Evolutionary conservation across 1,140 invertebrate genomes (phyloP), one percentile per base, ranked within the genome.

Genomic region (Trachelipus rathkii): DNA sequence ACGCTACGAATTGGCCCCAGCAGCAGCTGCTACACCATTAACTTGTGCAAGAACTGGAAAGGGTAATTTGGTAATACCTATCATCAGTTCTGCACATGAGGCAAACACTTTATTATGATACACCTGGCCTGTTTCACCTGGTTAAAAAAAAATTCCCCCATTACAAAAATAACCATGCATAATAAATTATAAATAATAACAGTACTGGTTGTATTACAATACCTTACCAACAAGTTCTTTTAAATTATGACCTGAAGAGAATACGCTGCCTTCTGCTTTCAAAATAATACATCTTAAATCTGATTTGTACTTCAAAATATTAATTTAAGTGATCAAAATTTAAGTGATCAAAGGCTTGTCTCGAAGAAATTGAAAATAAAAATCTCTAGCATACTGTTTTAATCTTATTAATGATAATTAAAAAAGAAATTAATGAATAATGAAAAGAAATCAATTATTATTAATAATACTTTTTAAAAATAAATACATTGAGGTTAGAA

Each of bases 1-100:
- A 91, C 0, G 94, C 92, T 0, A 96, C 93, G n/a, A 99, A 85
- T 85, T 99, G 97, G 84, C 94, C 3, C 97, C 97, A 15, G 96
- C 96, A 46, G 97, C 97, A 46, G 95, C 92, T 9, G 95, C 96
- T 80, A 96, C 85, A 7, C 96, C 95, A 87, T 95, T 90, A 0
- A 96, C 92, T 83, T 78, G 76, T 10, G 87, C 87, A 72, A 89
- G 86, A 0, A 88, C 86, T 53, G 87, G 87, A 15, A 87, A 84
- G n/a, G 84, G 83, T 10, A 85, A 71, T 66, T 85, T 76, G 66
- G 81, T 83, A 77, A 95, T 91, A 45, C 86, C 84, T 73, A 87
- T 84, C 91, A 96, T 96, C 46, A 97, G 85, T 78, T 91, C 85
- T 13, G 89, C 88, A 71, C 91, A 90, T 79, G 88, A 89, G 71